These are phyloP conservation scores for Drosophila birchii DNA, from an alignment of 2,888 invertebrate genomes.

Conservation along the genomic window DNA sequence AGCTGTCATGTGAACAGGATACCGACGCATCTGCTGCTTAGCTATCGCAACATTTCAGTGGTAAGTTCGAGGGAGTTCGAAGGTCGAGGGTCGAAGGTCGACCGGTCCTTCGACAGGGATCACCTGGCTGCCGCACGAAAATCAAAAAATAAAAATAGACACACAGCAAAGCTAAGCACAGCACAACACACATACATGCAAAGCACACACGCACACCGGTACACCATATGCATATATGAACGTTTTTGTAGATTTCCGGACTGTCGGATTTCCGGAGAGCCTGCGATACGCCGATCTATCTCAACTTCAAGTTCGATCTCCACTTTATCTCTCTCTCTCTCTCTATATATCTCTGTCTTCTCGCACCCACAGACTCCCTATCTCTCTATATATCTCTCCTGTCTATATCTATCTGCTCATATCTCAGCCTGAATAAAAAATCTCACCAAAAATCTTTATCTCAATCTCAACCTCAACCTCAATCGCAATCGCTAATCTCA, in stretches of 20 bases:
- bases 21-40: slow-evolving; percentile 89
- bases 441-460: slow-evolving; percentile 6
- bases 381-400: slow-evolving; percentile 21
- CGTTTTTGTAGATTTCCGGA: slow-evolving; percentile 38
- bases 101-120: slow-evolving; percentile 17
- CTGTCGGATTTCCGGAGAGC: slow-evolving; percentile 26
- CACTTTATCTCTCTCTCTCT: slow-evolving; percentile 41
- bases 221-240: slow-evolving; percentile 29
- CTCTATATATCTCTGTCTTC: slow-evolving; percentile 18
- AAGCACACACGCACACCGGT: slow-evolving; percentile 32
- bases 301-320: slow-evolving; percentile 25
- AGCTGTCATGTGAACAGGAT: slow-evolving; percentile 90
- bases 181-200: slow-evolving; percentile 38
- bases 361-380: slow-evolving; percentile 18
- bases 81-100: slow-evolving; percentile 14
- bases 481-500: slow-evolving; percentile 12
- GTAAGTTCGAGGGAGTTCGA: slow-evolving; percentile 87
- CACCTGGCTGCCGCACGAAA: slow-evolving; percentile 39
- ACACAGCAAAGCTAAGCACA: slow-evolving; percentile 28
- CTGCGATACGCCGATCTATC: slow-evolving; percentile 23
- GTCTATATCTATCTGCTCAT: slow-evolving; percentile 33
- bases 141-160: background rate
- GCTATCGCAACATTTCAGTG: slow-evolving; percentile 91
- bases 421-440: slow-evolving; percentile 46
- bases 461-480: slow-evolving; percentile 17